These are phyloP conservation scores for Cyclina sinensis DNA, from an alignment of 1,140 invertebrate genomes.

Conservation along the genomic window DNA sequence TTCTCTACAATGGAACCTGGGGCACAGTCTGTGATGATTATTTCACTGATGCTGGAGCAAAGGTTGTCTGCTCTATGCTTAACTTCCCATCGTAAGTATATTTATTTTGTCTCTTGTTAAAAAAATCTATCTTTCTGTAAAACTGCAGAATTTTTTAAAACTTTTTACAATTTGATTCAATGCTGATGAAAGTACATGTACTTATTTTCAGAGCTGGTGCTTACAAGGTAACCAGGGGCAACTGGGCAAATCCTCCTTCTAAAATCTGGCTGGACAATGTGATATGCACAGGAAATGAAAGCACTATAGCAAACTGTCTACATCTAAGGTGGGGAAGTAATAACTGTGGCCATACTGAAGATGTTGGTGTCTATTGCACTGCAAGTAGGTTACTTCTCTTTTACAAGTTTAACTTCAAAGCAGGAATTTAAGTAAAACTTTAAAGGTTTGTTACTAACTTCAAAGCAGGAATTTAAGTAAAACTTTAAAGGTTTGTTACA, in stretches of 20 bases:
- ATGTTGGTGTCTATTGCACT: slow-evolving; percentile 90
- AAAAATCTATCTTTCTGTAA: too few relatives aligned
- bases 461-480: too few relatives aligned
- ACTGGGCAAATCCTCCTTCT: slow-evolving; percentile 35
- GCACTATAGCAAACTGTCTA: slow-evolving; percentile 89
- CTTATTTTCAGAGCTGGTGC: slow-evolving; percentile 66
- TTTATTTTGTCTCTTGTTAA: too few relatives aligned
- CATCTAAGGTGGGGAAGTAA: slow-evolving; percentile 90
- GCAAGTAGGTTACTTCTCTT: slow-evolving; percentile 34
- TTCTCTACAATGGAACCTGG: slow-evolving; percentile 73
- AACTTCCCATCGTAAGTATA: slow-evolving; percentile 66
- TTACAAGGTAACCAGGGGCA: slow-evolving; percentile 22
- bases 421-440: too few relatives aligned
- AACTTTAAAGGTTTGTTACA: too few relatives aligned
- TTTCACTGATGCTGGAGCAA: slow-evolving; percentile 69
- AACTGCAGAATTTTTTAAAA: too few relatives aligned
- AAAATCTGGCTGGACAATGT: slow-evolving; percentile 93
- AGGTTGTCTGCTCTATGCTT: slow-evolving; percentile 74
- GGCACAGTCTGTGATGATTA: slow-evolving; percentile 80
- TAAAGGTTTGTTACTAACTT: too few relatives aligned
- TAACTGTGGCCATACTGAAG: slow-evolving; percentile 92
- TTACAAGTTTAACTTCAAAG: neutral
- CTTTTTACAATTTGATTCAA: too few relatives aligned
- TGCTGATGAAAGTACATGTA: too few relatives aligned
- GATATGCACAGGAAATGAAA: slow-evolving; percentile 91